Evolutionary conservation across 2,797 vertebrate species (phyloP).

Genomic region (Spatula clypeata): DNA sequence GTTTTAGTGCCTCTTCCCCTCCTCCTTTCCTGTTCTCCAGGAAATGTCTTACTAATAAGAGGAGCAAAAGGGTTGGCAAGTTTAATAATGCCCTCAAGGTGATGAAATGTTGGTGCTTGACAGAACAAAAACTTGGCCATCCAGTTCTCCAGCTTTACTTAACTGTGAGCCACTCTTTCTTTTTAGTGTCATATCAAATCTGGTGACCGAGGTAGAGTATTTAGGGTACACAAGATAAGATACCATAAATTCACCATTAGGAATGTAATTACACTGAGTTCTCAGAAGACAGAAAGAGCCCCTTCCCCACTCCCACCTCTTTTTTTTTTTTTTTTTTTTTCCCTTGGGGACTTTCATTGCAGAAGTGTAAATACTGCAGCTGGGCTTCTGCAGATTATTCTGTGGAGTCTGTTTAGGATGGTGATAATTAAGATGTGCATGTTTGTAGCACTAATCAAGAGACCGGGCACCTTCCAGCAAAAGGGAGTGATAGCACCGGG

Average conservation of each 20-base stretch:
- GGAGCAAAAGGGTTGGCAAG: slow-evolving; percentile 62
- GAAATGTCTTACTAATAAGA: slow-evolving; percentile 60
- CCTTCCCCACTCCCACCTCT: not conserved
- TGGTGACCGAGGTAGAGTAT: slow-evolving; percentile 20
- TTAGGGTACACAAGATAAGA: not conserved
- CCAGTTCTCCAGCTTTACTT: slow-evolving; percentile 53
- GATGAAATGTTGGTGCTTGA: slow-evolving; percentile 47
- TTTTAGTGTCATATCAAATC: slow-evolving; percentile 30
- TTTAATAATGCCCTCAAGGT: slow-evolving; percentile 72
- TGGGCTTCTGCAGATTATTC: not conserved
- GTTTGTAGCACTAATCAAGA: not conserved
- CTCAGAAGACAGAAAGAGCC: slow-evolving; percentile 18
- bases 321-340: not conserved
- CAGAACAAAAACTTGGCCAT: slow-evolving; percentile 54
- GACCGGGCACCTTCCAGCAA: not conserved
- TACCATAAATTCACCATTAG: slow-evolving; percentile 52
- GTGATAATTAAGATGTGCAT: not conserved
- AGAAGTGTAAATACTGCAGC: slow-evolving; percentile 38
- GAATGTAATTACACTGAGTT: slow-evolving; percentile 16
- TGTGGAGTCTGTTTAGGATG: slow-evolving; percentile 3
- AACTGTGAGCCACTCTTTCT: not conserved
- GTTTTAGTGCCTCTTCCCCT: slow-evolving; percentile 28
- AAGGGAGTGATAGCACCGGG: not conserved
- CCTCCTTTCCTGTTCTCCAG: slow-evolving; percentile 68
- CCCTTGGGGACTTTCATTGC: not conserved